Conservation (phyloP, 2,888 invertebrate genomes). For the Drosophila koepferae region DNA sequence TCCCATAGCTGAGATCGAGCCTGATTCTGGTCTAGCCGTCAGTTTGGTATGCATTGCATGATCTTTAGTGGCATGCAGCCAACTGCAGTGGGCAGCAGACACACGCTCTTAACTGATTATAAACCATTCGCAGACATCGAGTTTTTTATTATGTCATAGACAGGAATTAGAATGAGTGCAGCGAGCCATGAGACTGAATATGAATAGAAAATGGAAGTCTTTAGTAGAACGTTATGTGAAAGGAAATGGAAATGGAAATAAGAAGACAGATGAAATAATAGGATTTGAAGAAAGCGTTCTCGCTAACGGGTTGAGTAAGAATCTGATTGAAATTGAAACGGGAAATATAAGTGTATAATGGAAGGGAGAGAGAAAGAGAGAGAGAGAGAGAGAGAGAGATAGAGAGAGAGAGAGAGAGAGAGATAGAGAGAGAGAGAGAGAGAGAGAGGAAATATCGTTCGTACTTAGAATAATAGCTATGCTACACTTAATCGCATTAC, state of each 20-base stretch:
- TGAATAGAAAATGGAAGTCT: conserved; percentile 25
- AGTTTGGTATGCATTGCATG: conserved; percentile 42
- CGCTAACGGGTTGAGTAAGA: not conserved
- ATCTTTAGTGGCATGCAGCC: conserved; percentile 31
- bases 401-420: not conserved
- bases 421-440: not conserved
- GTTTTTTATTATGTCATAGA: conserved; percentile 24
- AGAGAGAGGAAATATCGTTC: not conserved
- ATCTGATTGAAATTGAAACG: not conserved
- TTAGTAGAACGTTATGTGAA: not conserved
- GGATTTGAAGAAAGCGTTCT: conserved; percentile 7
- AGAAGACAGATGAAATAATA: not conserved
- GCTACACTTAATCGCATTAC: not conserved
- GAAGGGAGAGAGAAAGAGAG: not conserved
- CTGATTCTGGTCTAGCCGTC: conserved; percentile 46
- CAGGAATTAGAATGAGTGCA: conserved; percentile 25
- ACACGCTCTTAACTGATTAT: conserved; percentile 33
- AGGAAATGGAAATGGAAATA: conserved; percentile 11
- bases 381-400: too few relatives aligned
- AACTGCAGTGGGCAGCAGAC: conserved; percentile 35
- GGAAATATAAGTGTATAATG: not conserved
- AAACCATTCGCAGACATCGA: conserved; percentile 12
- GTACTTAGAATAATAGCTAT: not conserved
- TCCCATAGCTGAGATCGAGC: conserved; percentile 50
- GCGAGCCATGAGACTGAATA: conserved; percentile 3